Evolutionary conservation across 2,888 invertebrate genomes (phyloP), one percentile per base, ranked within the genome.

Genomic region (Latrodectus hesperus): DNA sequence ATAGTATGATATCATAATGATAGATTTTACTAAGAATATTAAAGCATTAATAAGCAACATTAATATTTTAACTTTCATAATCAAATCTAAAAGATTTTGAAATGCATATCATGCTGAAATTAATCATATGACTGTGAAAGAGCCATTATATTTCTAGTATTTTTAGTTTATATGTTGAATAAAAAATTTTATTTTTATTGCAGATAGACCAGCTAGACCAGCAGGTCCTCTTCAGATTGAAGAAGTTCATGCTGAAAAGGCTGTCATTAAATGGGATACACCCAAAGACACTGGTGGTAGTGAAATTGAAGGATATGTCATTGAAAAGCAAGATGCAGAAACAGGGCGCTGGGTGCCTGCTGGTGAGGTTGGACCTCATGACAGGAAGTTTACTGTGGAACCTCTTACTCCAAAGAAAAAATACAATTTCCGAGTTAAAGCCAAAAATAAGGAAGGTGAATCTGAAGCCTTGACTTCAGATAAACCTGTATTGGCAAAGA

Each of bases 381-480:
- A 95, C 90, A 95, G 94, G 83, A 95, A 94, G 90, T 96, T 97
- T 93, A 96, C 96, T 88, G 96, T 99, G 92, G 95, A 96, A 92
- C 96, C 96, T 79, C 94, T 99, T 89, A 98, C 96, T 11, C 96
- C 98, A 65, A 96, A 99, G 93, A 97, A 98, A 93, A 97, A 98
- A 92, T 99, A 99, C 93, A 98, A 98, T 93, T 98, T 99, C 94
- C 95, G 99, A 90, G 99, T 99, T 0, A 96, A 96, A 90, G 99
- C 99, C 55, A 96, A 98, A 84, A 99, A 99, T 93, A 97, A 98
- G 92, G 98, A 99, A 93, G 99, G 99, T 68, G 98, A 98, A 93
- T 98, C 98, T 2, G 98, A 99, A 90, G 98, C 99, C 60, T 93
- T 99, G 90, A 98, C 97, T 92, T 96, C 97, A 11, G 95, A 96